Conservation (phyloP, 2,888 invertebrate genomes). For the Trichogramma evanescens region DNA sequence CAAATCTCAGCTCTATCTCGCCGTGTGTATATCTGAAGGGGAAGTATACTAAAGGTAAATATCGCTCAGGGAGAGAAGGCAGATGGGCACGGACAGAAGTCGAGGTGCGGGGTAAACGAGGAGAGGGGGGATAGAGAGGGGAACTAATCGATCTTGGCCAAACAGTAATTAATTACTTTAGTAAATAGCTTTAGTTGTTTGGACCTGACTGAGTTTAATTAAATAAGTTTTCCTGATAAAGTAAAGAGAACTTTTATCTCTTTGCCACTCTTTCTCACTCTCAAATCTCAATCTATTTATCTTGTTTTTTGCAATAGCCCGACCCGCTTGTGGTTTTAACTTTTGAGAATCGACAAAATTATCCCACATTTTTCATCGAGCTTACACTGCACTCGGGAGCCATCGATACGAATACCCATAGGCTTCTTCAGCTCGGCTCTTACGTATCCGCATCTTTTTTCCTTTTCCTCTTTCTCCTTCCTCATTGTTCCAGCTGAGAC, state of each 20-base stretch:
- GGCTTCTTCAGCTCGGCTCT: too few relatives aligned
- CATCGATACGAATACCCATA: too few relatives aligned
- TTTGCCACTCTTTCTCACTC: background rate
- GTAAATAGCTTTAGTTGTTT: constrained; percentile 23
- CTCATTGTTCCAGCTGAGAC: too few relatives aligned
- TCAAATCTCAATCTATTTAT: constrained; percentile 1
- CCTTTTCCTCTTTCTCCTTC: too few relatives aligned
- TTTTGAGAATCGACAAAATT: too few relatives aligned
- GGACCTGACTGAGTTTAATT: constrained; percentile 17
- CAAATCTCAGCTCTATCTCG: constrained; percentile 19
- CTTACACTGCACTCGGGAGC: too few relatives aligned
- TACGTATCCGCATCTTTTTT: too few relatives aligned
- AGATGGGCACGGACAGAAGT: too few relatives aligned
- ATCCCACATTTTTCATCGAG: too few relatives aligned
- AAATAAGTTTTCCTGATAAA: constrained; percentile 22
- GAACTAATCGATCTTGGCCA: constrained; percentile 23
- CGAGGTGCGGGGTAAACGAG: too few relatives aligned
- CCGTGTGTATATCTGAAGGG: background rate
- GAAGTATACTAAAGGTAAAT: constrained; percentile 7
- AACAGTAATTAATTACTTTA: constrained; percentile 24
- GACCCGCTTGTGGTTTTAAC: background rate
- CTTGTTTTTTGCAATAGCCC: background rate
- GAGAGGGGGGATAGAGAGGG: too few relatives aligned
- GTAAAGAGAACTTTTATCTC: background rate
- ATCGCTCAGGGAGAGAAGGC: constrained; percentile 7